Percentiles rank a stretch among this genome's conserved stretches.
phyloP scores from a whole-genome alignment of 2,888 invertebrate genomes.

The Agrotis puta region DNA sequence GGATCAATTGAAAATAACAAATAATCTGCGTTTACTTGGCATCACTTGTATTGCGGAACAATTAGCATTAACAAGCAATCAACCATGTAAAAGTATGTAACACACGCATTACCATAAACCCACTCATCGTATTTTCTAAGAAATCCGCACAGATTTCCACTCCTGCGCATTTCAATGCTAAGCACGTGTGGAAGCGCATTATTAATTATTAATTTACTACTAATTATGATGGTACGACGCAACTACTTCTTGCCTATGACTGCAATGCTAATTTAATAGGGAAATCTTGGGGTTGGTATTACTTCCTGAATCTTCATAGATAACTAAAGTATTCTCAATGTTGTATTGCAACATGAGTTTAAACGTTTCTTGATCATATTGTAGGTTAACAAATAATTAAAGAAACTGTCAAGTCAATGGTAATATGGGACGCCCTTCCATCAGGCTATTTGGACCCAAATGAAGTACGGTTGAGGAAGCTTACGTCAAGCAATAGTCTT shows the following conservation, averaged over 20 bases:
- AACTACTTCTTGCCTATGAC: constrained; percentile 35
- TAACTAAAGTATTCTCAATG: constrained; percentile 1
- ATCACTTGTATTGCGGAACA: no score
- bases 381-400: background rate
- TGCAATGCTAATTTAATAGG: constrained; percentile 18
- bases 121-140: constrained; percentile 42
- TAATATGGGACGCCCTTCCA: no score
- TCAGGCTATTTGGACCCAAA: no score
- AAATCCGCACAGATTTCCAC: constrained; percentile 47
- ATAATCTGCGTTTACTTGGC: no score
- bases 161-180: constrained; percentile 39
- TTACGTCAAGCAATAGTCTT: no score
- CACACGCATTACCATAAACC: constrained; percentile 22
- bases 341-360: constrained; percentile 3
- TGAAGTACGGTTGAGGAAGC: no score
- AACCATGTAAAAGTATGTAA: constrained; percentile 36
- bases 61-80: constrained; percentile 2
- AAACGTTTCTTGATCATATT: constrained; percentile 11
- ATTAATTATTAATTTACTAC: constrained; percentile 27
- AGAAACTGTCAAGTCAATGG: background rate
- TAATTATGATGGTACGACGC: constrained; percentile 26
- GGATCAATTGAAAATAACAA: no score
- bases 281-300: constrained; percentile 3
- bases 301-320: constrained; percentile 18
- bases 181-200: constrained; percentile 43